phyloP scores from a whole-genome alignment of 2,888 invertebrate species.

The Cephus sareptanus region DNA sequence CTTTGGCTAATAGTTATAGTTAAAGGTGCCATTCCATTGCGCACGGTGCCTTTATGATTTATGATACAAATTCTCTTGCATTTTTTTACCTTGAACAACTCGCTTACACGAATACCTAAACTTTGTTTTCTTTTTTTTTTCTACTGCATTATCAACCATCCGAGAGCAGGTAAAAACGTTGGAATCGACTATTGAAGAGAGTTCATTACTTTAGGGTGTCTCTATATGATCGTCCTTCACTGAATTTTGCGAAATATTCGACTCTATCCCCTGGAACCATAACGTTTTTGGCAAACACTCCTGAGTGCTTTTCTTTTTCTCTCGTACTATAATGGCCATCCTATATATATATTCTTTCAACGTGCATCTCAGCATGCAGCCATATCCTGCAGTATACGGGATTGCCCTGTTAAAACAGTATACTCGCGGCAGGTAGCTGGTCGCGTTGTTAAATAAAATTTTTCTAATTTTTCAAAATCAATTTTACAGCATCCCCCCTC shows the following conservation, averaged over 20 bases:
- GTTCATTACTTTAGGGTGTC: background rate
- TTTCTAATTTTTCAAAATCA: background rate
- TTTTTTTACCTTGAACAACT: background rate
- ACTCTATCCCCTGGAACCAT: background rate
- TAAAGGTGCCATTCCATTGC: background rate
- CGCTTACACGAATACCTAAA: background rate
- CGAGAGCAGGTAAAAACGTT: background rate
- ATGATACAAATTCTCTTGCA: background rate
- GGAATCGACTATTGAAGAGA: background rate
- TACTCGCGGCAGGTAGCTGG: background rate
- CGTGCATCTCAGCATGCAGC: background rate
- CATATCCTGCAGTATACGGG: background rate
- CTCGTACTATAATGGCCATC: background rate
- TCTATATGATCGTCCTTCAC: background rate
- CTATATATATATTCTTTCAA: background rate
- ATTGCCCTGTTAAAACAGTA: background rate
- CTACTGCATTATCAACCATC: background rate
- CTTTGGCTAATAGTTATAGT: background rate
- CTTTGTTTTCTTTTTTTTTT: background rate
- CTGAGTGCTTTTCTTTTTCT: too few relatives aligned
- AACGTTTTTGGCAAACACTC: conserved; percentile 3
- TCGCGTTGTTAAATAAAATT: background rate
- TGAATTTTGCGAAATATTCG: conserved; percentile 4
- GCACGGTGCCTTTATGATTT: background rate
- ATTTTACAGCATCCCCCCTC: background rate